Evolutionary conservation across 2,888 invertebrate species (phyloP).

Genomic region (Rhamphomyia laevipes): DNA sequence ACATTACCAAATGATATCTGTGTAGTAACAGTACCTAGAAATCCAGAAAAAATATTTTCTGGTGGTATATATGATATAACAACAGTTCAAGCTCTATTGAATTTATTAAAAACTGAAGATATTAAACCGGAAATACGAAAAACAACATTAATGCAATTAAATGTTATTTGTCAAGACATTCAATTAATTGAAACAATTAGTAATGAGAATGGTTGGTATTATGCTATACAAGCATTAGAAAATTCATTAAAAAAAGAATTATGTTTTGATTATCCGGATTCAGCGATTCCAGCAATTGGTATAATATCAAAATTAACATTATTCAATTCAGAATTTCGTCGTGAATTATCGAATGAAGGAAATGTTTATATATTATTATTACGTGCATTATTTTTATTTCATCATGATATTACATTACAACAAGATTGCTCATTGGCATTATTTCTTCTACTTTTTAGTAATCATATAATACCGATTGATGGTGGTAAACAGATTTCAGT

Average conservation of each 20-base stretch:
- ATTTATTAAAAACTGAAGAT: constrained; percentile 24
- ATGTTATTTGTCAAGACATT: constrained; percentile 27
- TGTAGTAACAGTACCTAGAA: constrained; percentile 17
- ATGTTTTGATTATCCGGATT: constrained; percentile 20
- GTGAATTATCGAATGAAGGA: constrained; percentile 20
- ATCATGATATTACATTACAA: constrained; percentile 22
- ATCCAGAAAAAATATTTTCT: constrained; percentile 22
- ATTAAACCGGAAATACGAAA: constrained; percentile 28
- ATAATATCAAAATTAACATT: constrained; percentile 26
- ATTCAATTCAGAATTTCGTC: constrained; percentile 22
- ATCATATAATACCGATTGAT: constrained; percentile 15
- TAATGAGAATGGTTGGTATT: constrained; percentile 19
- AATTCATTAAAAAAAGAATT: constrained; percentile 19
- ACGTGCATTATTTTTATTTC: constrained; percentile 25
- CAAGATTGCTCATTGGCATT: constrained; percentile 25
- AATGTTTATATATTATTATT: constrained; percentile 25
- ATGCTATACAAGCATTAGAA: constrained; percentile 21
- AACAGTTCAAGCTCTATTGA: constrained; percentile 22
- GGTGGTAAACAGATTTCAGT: constrained; percentile 17
- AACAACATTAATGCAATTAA: constrained; percentile 28
- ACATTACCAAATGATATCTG: constrained; percentile 26
- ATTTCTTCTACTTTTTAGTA: constrained; percentile 26
- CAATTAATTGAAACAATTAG: constrained; percentile 19
- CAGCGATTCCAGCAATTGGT: constrained; percentile 24
- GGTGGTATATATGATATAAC: constrained; percentile 17